Evolutionary conservation across 2,888 invertebrate genomes (phyloP), one percentile per base, ranked within the genome.

Genomic region (Reticulitermes lucifugus): DNA sequence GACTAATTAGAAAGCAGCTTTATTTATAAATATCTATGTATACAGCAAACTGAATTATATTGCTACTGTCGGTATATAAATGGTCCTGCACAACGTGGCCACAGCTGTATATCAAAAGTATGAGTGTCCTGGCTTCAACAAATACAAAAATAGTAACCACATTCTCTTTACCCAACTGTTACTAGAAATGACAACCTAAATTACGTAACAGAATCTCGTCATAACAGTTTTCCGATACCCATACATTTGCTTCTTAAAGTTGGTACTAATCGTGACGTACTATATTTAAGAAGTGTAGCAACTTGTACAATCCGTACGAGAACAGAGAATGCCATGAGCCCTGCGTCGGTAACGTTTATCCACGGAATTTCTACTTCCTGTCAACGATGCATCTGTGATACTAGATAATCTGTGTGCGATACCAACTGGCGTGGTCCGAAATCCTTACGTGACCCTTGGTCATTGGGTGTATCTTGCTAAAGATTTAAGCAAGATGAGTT

Each of bases 141-240:
- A 81, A 12, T 25, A 70, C 46, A 81, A 43, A 81, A 65, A 41
- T 81, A 65, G 46, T 25, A 65, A 43, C 65, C 81, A n/a, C 81
- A 81, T 81, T 81, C 70, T 81, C 43, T 46, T 46, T 46, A n/a
- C n/a, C 21, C 22, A 77, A 77, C 43, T 77, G n/a, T 73, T 73
- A 41, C 77, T 46, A 51, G 51, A 77, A 77, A 70, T 81, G 81
- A 81, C 81, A 81, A 81, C 81, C 70, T 60, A 43, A 81, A 81
- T 81, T 81, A 81, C 81, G 81, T 81, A 81, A 81, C 70, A 41
- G 43, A 70, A 43, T 43, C 9, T 70, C 81, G 46, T 70, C 51
- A 77, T 77, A 46, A 46, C 18, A 75, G 60, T 75, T 46, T 41
- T 46, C 46, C 51, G 22, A 43, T 21, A 21, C 46, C 77, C 22